A percentile compares a stretch with the other conserved stretches of the same genome.
phyloP scores from a whole-genome alignment of 2,113 vertebrate species.

The human (Homo sapiens) region DNA sequence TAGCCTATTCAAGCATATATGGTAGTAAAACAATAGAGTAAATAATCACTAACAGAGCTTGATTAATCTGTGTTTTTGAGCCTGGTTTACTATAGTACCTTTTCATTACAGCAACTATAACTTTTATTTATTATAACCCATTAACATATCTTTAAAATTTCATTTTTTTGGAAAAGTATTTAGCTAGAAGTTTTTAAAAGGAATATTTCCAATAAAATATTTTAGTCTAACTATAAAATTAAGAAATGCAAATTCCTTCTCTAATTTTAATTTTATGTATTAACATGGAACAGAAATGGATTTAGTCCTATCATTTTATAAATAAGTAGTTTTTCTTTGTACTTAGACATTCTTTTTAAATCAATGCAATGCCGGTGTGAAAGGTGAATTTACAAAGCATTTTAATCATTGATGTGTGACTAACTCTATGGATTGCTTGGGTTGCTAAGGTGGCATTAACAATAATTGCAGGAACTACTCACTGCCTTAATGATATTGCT shows the following conservation, averaged over 20 bases:
- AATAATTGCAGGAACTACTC: neutral
- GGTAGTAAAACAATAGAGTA: constrained; percentile 51
- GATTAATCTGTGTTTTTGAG: neutral
- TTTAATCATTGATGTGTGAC: neutral
- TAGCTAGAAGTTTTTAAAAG: constrained; percentile 43
- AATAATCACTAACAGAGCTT: neutral
- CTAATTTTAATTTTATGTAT: neutral
- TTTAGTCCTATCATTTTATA: neutral
- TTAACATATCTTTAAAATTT: constrained; percentile 45
- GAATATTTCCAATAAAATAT: neutral
- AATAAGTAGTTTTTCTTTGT: neutral
- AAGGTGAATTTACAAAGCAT: neutral
- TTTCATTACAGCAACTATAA: constrained; percentile 28
- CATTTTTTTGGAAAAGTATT: neutral
- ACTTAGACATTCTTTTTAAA: neutral
- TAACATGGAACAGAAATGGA: neutral
- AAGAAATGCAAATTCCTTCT: neutral
- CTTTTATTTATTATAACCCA: constrained; percentile 43
- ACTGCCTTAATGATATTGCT: neutral
- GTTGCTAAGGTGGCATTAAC: neutral
- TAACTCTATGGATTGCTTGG: neutral
- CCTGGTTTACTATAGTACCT: neutral
- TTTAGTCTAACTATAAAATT: constrained; percentile 22
- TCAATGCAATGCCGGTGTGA: neutral
- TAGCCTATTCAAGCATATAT: constrained; percentile 43